Percentiles rank a stretch among this genome's conserved stretches.
phyloP scores from a whole-genome alignment of 2,888 invertebrate species.

The Cryptocheilus praepositus region DNA sequence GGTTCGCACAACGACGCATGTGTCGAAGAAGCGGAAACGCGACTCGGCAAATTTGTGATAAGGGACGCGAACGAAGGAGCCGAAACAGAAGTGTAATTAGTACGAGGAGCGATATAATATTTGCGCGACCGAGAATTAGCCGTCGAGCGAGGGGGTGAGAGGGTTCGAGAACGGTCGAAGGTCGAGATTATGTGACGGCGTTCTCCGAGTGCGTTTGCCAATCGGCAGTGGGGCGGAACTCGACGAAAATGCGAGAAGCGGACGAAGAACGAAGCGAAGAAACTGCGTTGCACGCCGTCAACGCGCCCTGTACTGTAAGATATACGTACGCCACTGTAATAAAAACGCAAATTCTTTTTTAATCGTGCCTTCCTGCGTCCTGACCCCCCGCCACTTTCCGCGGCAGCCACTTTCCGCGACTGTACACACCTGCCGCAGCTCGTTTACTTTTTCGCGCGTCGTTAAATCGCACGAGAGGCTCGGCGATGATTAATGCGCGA shows the following conservation, averaged over 20 bases:
- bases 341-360: slow-evolving; percentile 66
- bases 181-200: no score
- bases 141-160: background rate
- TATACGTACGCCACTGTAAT: slow-evolving; percentile 65
- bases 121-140: background rate
- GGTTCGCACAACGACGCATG: no score
- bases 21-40: no score
- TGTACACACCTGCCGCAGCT: background rate
- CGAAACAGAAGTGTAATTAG: no score
- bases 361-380: slow-evolving; percentile 27
- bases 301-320: slow-evolving; percentile 59
- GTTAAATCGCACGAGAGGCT: no score
- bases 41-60: no score
- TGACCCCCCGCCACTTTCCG: background rate
- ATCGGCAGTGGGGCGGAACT: no score
- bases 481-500: no score
- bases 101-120: no score
- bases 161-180: background rate
- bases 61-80: no score
- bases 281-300: slow-evolving; percentile 30
- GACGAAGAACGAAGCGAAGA: slow-evolving; percentile 2
- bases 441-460: background rate
- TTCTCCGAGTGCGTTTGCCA: no score
- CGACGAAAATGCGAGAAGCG: background rate
- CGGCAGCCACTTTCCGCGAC: background rate